phyloP scores from a whole-genome alignment of 37 sponge, comb jelly and placozoan genomes.

The Lycopodina hypogea region DNA sequence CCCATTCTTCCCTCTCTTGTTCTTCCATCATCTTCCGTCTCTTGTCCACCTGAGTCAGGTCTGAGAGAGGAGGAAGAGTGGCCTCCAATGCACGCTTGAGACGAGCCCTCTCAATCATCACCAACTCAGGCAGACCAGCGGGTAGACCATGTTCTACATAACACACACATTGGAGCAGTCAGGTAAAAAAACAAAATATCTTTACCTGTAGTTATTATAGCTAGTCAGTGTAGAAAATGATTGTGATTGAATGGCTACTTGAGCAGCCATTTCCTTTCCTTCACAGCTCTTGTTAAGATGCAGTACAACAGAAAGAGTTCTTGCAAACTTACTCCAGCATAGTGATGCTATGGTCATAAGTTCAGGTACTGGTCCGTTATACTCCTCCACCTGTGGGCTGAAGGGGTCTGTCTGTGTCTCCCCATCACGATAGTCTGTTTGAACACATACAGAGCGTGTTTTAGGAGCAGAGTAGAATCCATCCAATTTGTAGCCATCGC shows the following conservation, averaged over 20 bases:
- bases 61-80: conserved; percentile 80
- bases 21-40: conserved; percentile 94
- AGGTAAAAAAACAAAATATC: too few relatives aligned
- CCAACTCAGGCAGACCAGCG: conserved; percentile 96
- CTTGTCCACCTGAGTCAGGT: conserved; percentile 72
- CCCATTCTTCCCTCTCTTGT: conserved; percentile 96
- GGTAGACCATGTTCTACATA: conserved; percentile 83
- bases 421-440: conserved; percentile 89
- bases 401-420: conserved; percentile 97
- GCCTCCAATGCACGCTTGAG: conserved; percentile 92
- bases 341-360: conserved; percentile 86
- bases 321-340: conserved; percentile 75
- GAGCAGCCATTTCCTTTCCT: too few relatives aligned
- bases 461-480: conserved; percentile 14
- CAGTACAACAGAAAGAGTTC: too few relatives aligned
- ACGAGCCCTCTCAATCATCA: conserved; percentile 96
- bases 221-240: too few relatives aligned
- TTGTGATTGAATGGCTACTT: too few relatives aligned
- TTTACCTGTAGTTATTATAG: too few relatives aligned
- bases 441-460: conserved; percentile 59
- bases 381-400: conserved; percentile 81
- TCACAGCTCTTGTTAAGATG: too few relatives aligned
- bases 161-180: too few relatives aligned
- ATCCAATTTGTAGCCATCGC: neutral
- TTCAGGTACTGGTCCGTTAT: conserved; percentile 90